These are phyloP conservation scores for Psittacula derbiana DNA, from an alignment of 2,797 vertebrate genomes.

Conservation along the genomic window DNA sequence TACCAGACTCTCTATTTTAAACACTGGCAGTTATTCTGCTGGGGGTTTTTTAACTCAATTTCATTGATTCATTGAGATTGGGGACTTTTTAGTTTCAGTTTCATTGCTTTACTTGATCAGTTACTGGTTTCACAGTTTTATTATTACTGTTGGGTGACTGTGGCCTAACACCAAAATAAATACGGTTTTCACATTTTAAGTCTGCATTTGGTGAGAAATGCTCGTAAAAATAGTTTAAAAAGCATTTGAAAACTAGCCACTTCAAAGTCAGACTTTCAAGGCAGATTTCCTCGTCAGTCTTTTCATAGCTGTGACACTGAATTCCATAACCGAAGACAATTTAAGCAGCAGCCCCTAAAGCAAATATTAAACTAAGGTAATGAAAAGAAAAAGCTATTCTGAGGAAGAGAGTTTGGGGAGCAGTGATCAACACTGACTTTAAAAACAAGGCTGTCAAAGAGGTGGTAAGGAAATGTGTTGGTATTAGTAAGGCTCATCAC, in stretches of 20 bases:
- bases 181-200: background rate
- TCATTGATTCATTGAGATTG: background rate
- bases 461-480: background rate
- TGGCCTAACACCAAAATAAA: background rate
- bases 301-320: background rate
- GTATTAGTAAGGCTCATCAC: background rate
- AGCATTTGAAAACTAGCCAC: background rate
- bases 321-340: background rate
- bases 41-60: background rate
- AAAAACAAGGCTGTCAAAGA: background rate
- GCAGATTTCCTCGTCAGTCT: background rate
- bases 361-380: slow-evolving; percentile 58
- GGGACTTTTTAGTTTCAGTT: background rate
- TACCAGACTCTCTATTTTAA: background rate
- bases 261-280: background rate
- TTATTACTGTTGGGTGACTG: background rate
- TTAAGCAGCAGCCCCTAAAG: slow-evolving; percentile 2
- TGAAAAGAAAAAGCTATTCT: slow-evolving; percentile 17
- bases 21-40: background rate
- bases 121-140: background rate
- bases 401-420: background rate
- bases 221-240: background rate
- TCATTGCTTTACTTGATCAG: background rate
- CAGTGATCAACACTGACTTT: background rate
- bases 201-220: background rate